Percentiles rank a stretch among this genome's conserved stretches.
These are phyloP conservation scores for Rhabdomys dilectus DNA, from an alignment of 2,113 vertebrate species.

Conservation along the genomic window DNA sequence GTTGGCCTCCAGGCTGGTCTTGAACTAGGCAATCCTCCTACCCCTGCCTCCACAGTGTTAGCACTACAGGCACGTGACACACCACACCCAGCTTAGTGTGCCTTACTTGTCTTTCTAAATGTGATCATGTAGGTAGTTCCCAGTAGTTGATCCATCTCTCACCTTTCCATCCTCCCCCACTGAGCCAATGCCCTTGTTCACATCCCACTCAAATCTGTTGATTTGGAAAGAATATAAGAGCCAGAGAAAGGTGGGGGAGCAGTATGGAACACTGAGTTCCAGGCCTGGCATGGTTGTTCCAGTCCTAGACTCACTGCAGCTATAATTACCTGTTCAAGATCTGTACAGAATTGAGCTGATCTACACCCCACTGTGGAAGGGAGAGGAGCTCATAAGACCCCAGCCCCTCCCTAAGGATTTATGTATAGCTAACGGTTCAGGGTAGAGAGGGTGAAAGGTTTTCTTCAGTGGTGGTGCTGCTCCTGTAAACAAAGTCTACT, in stretches of 20 bases:
- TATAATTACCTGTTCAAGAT: background rate
- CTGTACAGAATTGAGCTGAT: background rate
- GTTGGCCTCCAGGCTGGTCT: background rate
- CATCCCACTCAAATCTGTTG: slow-evolving; percentile 49
- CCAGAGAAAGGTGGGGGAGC: background rate
- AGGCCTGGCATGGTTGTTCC: background rate
- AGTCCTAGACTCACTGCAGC: background rate
- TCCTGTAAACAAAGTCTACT: background rate
- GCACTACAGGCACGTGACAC: background rate
- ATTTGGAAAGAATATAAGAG: slow-evolving; percentile 13
- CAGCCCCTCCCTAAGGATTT: background rate
- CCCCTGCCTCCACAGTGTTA: background rate
- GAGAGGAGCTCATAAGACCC: background rate
- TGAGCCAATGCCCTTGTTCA: slow-evolving; percentile 9
- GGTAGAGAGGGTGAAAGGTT: background rate
- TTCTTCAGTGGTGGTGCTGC: background rate
- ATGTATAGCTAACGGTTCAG: background rate
- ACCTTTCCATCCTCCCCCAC: background rate
- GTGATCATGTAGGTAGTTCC: slow-evolving; percentile 1
- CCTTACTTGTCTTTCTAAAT: slow-evolving; percentile 33
- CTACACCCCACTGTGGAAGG: background rate
- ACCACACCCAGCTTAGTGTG: background rate
- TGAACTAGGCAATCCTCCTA: background rate
- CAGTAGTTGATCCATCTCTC: background rate
- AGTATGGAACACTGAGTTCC: background rate